A percentile compares a stretch with the other conserved stretches of the same genome.
These are phyloP conservation scores for Sesia apiformis DNA, from an alignment of 2,888 invertebrate species.

Conservation along the genomic window DNA sequence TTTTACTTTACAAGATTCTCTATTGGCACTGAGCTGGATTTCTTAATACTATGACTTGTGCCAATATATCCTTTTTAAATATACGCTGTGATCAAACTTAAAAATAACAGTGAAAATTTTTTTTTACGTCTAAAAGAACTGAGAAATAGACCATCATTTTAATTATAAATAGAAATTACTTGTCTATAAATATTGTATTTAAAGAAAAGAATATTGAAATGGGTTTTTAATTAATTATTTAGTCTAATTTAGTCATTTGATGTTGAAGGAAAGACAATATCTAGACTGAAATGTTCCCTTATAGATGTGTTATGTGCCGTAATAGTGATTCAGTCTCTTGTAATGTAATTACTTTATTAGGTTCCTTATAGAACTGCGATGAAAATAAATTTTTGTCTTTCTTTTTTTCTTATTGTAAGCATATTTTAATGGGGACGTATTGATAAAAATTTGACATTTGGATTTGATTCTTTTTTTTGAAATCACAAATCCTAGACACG, in stretches of 20 bases:
- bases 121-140: constrained; percentile 33
- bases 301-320: constrained; percentile 31
- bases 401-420: constrained; percentile 44
- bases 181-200: constrained; percentile 36
- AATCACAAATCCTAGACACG: constrained; percentile 17
- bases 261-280: constrained; percentile 66
- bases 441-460: constrained; percentile 28
- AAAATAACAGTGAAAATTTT: neutral
- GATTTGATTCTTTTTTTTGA: constrained; percentile 1
- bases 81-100: too few species aligned
- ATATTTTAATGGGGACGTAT: constrained; percentile 47
- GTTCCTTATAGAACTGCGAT: constrained; percentile 34
- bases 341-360: constrained; percentile 44
- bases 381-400: constrained; percentile 27
- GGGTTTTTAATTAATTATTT: constrained; percentile 21
- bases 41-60: too few species aligned
- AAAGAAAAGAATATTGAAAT: constrained; percentile 14
- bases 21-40: neutral
- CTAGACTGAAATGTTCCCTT: constrained; percentile 66
- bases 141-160: constrained; percentile 39
- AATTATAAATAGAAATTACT: constrained; percentile 38
- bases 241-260: constrained; percentile 41
- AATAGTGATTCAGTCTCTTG: constrained; percentile 16
- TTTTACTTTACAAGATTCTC: neutral
- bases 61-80: too few species aligned